Evolutionary conservation across 1,140 invertebrate species (phyloP), one percentile per base, ranked within the genome.

Genomic region (Pachypeltis micranthus): DNA sequence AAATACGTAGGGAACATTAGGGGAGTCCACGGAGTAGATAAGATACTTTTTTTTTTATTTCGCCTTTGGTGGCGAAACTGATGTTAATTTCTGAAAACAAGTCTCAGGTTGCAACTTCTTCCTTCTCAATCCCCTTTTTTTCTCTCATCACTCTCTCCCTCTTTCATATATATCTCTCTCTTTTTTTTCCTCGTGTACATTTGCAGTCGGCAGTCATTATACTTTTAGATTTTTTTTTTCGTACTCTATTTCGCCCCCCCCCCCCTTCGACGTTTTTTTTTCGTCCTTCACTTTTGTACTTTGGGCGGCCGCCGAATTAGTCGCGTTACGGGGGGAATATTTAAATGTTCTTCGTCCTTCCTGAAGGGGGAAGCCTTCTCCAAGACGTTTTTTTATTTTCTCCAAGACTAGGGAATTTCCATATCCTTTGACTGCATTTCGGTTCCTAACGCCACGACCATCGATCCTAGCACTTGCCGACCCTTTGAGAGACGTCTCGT

Each of bases 211-310:
- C n/a, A 26, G 59, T 44, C 31, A 61, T 61, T 61, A 61, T 44
- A 61, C 59, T 61, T 61, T 61, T 61, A 61, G 27, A 61, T 61
- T 57, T 57, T 27, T 57, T 24, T 26, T 57, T 25, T 29, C 23
- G 7, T 26, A 7, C 27, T 51, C 21, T 21, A 16, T 7, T 21
- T 7, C 7, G 10, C 23, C 4, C 21, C 3, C 4, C 12, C 21
- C 7, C 47, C 21, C 4, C 7, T 21, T 51, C 4, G 7, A 21
- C 47, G 47, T 10, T 10, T 21, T 51, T 51, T 39, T 39, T 39
- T n/a, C n/a, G n/a, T n/a, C n/a, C n/a, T n/a, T n/a, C n/a, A n/a
- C n/a, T n/a, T n/a, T n/a, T n/a, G n/a, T n/a, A n/a, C n/a, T n/a
- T n/a, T n/a, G n/a, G n/a, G 47, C 24, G n/a, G n/a, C 7, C 31